Conservation (phyloP, 2,888 invertebrate species). For the Caenorhabditis sulstoni region DNA sequence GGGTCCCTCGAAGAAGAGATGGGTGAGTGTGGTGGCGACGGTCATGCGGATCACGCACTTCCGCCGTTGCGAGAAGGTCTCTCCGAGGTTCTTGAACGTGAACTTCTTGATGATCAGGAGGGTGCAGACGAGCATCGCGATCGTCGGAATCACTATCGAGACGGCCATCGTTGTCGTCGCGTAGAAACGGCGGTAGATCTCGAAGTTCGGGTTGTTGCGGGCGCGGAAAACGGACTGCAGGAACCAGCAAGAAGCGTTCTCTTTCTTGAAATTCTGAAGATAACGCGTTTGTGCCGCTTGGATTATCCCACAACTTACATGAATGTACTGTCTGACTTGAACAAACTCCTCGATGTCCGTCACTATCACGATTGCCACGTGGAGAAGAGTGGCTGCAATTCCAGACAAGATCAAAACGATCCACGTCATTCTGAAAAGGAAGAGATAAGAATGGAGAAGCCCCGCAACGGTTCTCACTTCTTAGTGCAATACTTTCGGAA, state of each 20-base stretch:
- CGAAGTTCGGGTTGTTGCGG: constrained; percentile 53
- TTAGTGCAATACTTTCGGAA: constrained; percentile 77
- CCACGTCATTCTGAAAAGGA: constrained; percentile 59
- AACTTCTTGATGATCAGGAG: constrained; percentile 68
- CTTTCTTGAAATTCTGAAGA: constrained; percentile 47
- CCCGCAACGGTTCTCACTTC: constrained; percentile 20
- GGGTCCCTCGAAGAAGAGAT: constrained; percentile 77
- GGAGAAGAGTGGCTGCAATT: constrained; percentile 57
- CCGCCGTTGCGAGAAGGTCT: constrained; percentile 75
- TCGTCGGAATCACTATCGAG: constrained; percentile 75
- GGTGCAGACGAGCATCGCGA: constrained; percentile 76
- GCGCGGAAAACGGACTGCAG: constrained; percentile 53
- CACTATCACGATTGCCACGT: constrained; percentile 58
- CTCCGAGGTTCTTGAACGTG: constrained; percentile 72
- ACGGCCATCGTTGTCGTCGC: constrained; percentile 71
- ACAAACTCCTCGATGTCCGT: constrained; percentile 48
- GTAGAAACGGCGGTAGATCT: constrained; percentile 61
- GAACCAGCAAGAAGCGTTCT: constrained; percentile 59
- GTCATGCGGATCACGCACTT: constrained; percentile 78
- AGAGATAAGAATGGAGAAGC: not conserved
- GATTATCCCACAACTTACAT: no score
- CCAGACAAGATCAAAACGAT: constrained; percentile 57
- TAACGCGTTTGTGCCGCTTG: no score
- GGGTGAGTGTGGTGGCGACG: constrained; percentile 76
- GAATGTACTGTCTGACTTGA: constrained; percentile 38